Percentiles rank a stretch among this genome's conserved stretches.
Conservation (phyloP, 2,888 invertebrate genomes). For the Scaptomyza flava region DNA sequence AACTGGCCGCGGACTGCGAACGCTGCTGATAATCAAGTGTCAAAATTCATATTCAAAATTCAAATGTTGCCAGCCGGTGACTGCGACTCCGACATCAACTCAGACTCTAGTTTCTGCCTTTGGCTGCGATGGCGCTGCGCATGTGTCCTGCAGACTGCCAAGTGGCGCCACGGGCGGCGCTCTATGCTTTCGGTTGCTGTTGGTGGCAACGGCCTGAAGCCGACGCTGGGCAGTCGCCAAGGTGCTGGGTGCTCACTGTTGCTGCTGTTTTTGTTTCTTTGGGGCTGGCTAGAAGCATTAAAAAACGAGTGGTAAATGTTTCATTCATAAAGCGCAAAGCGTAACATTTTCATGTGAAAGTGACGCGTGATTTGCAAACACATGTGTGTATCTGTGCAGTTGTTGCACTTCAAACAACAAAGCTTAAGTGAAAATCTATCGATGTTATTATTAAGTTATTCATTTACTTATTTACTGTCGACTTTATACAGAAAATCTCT, state of each 20-base stretch:
- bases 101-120: constrained; percentile 6
- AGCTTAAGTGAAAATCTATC: neutral
- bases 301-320: constrained; percentile 56
- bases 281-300: constrained; percentile 28
- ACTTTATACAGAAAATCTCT: too few species aligned
- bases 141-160: constrained; percentile 68
- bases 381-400: neutral
- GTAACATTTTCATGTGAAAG: constrained; percentile 59
- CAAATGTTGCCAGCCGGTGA: constrained; percentile 63
- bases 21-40: constrained; percentile 76
- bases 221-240: constrained; percentile 46
- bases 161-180: constrained; percentile 33
- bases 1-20: constrained; percentile 69
- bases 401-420: neutral
- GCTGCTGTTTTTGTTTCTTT: constrained; percentile 7
- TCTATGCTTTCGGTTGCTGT: constrained; percentile 1
- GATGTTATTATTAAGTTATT: too few species aligned
- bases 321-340: constrained; percentile 67
- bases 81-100: constrained; percentile 19
- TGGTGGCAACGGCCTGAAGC: constrained; percentile 13
- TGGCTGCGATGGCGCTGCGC: constrained; percentile 60
- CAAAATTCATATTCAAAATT: constrained; percentile 79
- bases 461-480: too few species aligned
- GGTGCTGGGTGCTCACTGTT: constrained; percentile 40
- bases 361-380: constrained; percentile 34